Evolutionary conservation across 2,797 vertebrate genomes (phyloP).

Genomic region (Poeciliopsis paucimaculata): DNA sequence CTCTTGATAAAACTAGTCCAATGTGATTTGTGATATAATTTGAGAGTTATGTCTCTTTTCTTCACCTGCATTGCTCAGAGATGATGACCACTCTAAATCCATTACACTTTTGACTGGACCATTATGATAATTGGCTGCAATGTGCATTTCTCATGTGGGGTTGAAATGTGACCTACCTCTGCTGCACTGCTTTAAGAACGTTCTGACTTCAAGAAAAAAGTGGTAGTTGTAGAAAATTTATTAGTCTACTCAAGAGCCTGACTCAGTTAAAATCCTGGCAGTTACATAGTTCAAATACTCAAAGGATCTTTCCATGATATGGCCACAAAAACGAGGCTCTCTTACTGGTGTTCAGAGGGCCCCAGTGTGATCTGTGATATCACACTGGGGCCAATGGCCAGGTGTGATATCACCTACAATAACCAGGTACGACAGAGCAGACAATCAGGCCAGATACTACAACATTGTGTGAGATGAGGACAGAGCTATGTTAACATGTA

Average conservation of each 20-base stretch:
- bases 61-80: constrained; percentile 51
- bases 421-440: background rate
- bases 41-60: constrained; percentile 15
- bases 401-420: no score
- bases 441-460: background rate
- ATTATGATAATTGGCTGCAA: constrained; percentile 60
- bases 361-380: background rate
- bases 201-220: background rate
- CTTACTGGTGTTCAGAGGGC: background rate
- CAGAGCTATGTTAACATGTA: background rate
- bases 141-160: constrained; percentile 37
- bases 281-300: constrained; percentile 9
- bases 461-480: background rate
- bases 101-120: constrained; percentile 57
- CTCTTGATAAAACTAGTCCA: constrained; percentile 23
- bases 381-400: no score
- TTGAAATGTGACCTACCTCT: constrained; percentile 24
- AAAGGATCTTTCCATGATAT: background rate
- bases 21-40: constrained; percentile 12
- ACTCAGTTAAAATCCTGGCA: background rate
- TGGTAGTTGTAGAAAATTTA: constrained; percentile 9
- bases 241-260: background rate
- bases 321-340: background rate
- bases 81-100: constrained; percentile 72
- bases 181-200: constrained; percentile 18